These are phyloP conservation scores for Cryptotermes secundus DNA, from an alignment of 1,140 invertebrate genomes.

Conservation along the genomic window DNA sequence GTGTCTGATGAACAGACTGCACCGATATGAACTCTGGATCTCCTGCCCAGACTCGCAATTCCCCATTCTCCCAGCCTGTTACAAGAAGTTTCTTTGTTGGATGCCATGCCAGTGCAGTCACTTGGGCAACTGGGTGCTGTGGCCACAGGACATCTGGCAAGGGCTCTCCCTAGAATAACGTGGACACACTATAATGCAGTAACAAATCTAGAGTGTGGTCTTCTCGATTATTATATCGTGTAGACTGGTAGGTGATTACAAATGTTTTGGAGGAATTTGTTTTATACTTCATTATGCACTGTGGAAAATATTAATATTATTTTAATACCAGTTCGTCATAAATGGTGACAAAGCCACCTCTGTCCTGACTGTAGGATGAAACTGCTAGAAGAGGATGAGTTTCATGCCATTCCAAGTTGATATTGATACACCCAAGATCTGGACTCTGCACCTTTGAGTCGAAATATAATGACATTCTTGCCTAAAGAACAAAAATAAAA, in stretches of 20 bases:
- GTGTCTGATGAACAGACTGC: constrained; percentile 74
- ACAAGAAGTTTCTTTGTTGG: constrained; percentile 77
- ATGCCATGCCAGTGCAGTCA: constrained; percentile 85
- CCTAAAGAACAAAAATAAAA: not conserved
- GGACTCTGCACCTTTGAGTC: constrained; percentile 70
- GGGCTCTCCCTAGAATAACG: constrained; percentile 66
- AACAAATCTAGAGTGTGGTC: no score
- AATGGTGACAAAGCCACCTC: constrained; percentile 82
- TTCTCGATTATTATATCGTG: no score
- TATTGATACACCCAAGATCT: constrained; percentile 68
- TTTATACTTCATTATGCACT: no score
- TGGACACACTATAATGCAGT: not conserved
- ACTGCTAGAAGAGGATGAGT: constrained; percentile 78
- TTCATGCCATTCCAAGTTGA: constrained; percentile 76
- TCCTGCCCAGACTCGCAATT: constrained; percentile 72
- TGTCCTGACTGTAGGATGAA: constrained; percentile 81
- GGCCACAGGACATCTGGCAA: constrained; percentile 76
- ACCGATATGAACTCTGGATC: constrained; percentile 68
- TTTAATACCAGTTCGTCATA: constrained; percentile 78
- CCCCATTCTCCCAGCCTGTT: constrained; percentile 89
- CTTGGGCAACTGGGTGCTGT: constrained; percentile 69
- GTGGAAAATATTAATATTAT: not conserved
- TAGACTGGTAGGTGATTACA: no score
- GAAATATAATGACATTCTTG: constrained; percentile 71
- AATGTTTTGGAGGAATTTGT: no score